Base-by-base conservation (phyloP, 2,113 vertebrate genomes). In the Nematolebias whitei region DNA sequence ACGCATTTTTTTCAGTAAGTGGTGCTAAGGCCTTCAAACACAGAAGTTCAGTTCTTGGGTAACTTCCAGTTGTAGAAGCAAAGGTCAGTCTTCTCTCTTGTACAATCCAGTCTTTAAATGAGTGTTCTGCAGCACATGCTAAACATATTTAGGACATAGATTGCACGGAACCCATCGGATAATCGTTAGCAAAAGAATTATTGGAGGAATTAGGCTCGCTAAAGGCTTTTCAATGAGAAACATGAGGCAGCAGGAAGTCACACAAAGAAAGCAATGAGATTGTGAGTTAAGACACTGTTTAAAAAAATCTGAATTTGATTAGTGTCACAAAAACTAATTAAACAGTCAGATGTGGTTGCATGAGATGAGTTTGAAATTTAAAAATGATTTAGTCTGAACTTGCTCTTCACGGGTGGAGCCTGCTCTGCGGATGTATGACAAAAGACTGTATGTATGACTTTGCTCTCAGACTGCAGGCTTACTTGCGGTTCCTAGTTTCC, bases 181-280 rank as follows among this genome's bases (percentile, higher is more conserved):
- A 85, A 88, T 87, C 86, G 89, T 88, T 83, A 84, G 59, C 63
- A 48, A 35, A 6, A 61, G 72, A 79, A 82, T n/a, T 62, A 68
- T 38, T 16, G 52, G 45, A 40, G 44, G 63, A 64, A 49, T 79
- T 80, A 45, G 68, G 58, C 48, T 68, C 12, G 48, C 68, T 50
- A n/a, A 81, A 81, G 47, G 55, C 18, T 57, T 58, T 67, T 78
- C 57, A 70, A 59, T 57, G 63, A 78, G 80, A 49, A 84, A 87
- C 62, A 48, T 52, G 60, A 88, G 63, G 58, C 75, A 47, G 32
- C 64, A 79, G 83, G 85, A 86, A 84, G 70, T 63, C 72, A 71
- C 75, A 38, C 41, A 38, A 60, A 74, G 71, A 68, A 80, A 82
- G 82, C 49, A 82, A 59, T 32, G 11, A 49, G 74, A 78, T 80